Base-by-base conservation (phyloP, 2,888 invertebrate genomes). In the Himalopsyche tibetana region DNA sequence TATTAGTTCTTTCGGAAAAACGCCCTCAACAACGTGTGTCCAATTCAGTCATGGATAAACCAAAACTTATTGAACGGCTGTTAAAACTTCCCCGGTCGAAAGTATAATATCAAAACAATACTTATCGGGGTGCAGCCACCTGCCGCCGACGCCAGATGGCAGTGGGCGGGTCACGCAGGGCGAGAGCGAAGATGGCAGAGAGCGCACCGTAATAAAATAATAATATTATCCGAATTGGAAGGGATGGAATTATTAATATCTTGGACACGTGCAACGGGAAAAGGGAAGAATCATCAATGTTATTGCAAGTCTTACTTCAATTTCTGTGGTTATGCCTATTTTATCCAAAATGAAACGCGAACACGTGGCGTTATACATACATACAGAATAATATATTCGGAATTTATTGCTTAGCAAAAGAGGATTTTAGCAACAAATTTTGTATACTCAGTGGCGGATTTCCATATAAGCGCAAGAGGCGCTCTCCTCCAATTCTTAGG, bases 181-280 rank as follows among this genome's bases (percentile, higher is more conserved):
- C 74, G 38, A 74, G 74, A 15, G 28, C 74, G 74, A 74, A 63
- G n/a, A 28, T 8, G 28, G 63, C 28, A 63, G n/a, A 28, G 28
- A 8, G 63, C 36, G 38, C 12, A 74, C 69, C 74, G 12, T 74
- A 74, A 74, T 74, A 74, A 74, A 74, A 74, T 36, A 74, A 69
- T 69, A 69, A 74, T 36, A 36, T 15, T 15, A 51, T 51, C 15
- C 15, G 51, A 51, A 51, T 36, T n/a, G n/a, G 28, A 36, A 36
- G 74, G 74, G 74, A 74, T 36, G 19, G 74, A 74, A 74, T 74
- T 74, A 74, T 74, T 74, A 74, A 74, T 74, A 74, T 15, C 74
- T 28, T 15, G 15, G 19, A 36, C 36, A 74, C 74, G 74, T 36
- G 74, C 36, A 74, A 15, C 28, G 74, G n/a, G 36, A 69, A 28